Conservation (phyloP, 2,113 vertebrate genomes). For the Sitta europaea region DNA sequence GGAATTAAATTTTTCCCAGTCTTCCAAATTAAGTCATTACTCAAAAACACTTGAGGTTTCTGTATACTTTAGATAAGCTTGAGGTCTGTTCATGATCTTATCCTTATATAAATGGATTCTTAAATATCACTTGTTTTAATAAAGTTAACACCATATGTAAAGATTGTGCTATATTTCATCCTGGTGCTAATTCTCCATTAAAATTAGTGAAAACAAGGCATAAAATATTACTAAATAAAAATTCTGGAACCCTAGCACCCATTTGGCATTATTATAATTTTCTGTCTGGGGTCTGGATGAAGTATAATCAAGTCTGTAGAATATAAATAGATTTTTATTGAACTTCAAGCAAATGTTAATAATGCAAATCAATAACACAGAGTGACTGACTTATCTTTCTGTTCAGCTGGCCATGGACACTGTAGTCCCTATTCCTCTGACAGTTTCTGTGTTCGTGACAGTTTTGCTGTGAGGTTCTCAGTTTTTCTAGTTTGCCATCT, state of each 20-base stretch:
- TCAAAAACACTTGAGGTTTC: neutral
- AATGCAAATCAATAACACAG: neutral
- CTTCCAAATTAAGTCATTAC: neutral
- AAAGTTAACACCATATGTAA: constrained; percentile 14
- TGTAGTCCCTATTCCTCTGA: neutral
- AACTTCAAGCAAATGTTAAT: neutral
- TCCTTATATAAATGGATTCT: neutral
- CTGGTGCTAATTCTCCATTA: neutral
- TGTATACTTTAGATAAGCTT: neutral
- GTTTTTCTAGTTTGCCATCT: neutral
- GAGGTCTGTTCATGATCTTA: neutral
- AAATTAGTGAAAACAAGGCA: neutral
- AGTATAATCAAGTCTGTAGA: neutral
- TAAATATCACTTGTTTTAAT: constrained; percentile 32
- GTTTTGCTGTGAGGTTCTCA: neutral
- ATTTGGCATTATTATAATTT: neutral
- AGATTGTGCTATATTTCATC: neutral
- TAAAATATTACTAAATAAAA: constrained; percentile 7
- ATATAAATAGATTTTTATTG: constrained; percentile 19
- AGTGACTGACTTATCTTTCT: neutral
- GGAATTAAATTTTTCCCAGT: neutral
- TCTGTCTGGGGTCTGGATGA: neutral
- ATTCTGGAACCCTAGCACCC: neutral
- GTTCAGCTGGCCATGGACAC: neutral
- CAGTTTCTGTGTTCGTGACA: neutral